A percentile compares a stretch with the other conserved stretches of the same genome.
Evolutionary conservation across 2,888 invertebrate genomes (phyloP).

Genomic region (Macaria notata): DNA sequence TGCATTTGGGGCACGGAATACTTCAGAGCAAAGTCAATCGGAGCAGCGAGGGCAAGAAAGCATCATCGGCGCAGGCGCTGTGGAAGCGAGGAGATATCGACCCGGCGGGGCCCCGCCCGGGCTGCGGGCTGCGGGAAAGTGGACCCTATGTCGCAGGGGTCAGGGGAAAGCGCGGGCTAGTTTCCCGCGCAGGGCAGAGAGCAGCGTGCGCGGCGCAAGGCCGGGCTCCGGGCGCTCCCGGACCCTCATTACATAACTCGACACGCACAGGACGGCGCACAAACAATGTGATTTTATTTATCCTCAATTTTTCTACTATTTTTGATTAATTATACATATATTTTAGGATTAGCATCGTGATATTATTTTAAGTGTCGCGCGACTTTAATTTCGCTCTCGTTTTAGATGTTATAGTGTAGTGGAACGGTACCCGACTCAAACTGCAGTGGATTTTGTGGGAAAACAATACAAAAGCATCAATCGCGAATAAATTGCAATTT

Average conservation of each 20-base stretch:
- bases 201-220: conserved; percentile 41
- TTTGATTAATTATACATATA: conserved; percentile 72
- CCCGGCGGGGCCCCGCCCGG: conserved; percentile 25
- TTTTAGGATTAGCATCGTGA: conserved; percentile 74
- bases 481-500: conserved; percentile 17
- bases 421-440: conserved; percentile 42
- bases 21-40: conserved; percentile 37
- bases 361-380: conserved; percentile 71
- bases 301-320: conserved; percentile 72
- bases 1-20: conserved; percentile 57
- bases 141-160: conserved; percentile 14
- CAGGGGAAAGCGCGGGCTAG: conserved; percentile 26
- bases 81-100: conserved; percentile 38
- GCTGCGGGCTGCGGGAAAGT: conserved; percentile 7
- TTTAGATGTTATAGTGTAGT: conserved; percentile 61
- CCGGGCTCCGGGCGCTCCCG: conserved; percentile 51
- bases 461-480: conserved; percentile 23
- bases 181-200: conserved; percentile 44
- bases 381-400: conserved; percentile 53
- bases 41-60: conserved; percentile 24
- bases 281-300: conserved; percentile 81
- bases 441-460: conserved; percentile 54
- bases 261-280: conserved; percentile 82
- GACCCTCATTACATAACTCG: conserved; percentile 79
- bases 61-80: conserved; percentile 39